Evolutionary conservation across 2,113 vertebrate genomes (phyloP), one percentile per base, ranked within the genome.

Genomic region (Syngnathus typhle): DNA sequence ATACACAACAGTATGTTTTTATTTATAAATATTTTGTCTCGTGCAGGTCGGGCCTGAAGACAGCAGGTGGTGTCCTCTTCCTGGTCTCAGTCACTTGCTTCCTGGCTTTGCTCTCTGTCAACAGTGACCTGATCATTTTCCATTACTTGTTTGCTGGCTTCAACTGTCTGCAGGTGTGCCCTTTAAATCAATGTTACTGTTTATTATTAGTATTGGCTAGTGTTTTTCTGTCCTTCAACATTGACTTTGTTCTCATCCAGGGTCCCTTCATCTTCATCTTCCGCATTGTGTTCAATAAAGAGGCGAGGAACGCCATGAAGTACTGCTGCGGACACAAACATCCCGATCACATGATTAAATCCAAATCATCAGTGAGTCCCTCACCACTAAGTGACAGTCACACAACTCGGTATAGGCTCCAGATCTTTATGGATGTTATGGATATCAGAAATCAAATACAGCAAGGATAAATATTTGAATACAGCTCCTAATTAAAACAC

Each of bases 101-200:
- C 39, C 85, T 97, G 71, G 94, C 93, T 0, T 87, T 98, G 71
- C 90, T 98, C 0, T 94, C 95, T 0, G 93, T 98, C 81, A 98
- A 98, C 91, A 96, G 92, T 0, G 95, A 98, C 74, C 83, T 92
- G 6, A 93, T 97, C 72, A 91, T 97, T 75, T 93, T 96, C 87
- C 96, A 98, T 88, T 96, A 98, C 87, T 91, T 97, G 86, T 96
- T 95, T 0, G 94, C 95, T 0, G 90, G 88, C 11, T 93, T 93
- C 88, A 94, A 92, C 88, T 95, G 94, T 72, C 68, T 94, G 49
- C 95, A 96, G 94, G 96, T 98, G 87, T 73, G 76, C 7, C 18
- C 15, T 13, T 15, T 56, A 15, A 13, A 55, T 51, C 23, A 13
- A 3, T 9, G 13, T 12, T 11, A 41, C 7, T 3, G 32, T 60